Evolutionary conservation across 1,140 invertebrate species (phyloP), one percentile per base, ranked within the genome.

Genomic region (Tetraneura akinire): DNA sequence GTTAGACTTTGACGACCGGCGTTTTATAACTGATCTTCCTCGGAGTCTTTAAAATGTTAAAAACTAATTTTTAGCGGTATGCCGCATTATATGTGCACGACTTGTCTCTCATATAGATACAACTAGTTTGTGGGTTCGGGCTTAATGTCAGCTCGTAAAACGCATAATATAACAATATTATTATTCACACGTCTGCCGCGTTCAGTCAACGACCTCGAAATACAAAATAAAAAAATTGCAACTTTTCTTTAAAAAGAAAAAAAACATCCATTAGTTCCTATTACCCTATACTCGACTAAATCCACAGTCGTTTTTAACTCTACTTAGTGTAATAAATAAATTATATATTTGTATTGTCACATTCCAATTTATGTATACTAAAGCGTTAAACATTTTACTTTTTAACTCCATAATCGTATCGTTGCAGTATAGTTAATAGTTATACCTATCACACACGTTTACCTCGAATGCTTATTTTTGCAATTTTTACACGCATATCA

Each of bases 1-100:
- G 32, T 37, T 37, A 37, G 32, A 37, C 32, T 37, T 37, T 37
- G 18, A 26, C 14, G 29, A 37, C 60, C 60, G 18, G 18, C 60
- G 16, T 64, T 64, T n/a, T 16, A n/a, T n/a, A 64, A 64, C 60
- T 18, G 60, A 64, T 64, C 60, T 64, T 64, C 60, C 60, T 64
- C 60, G 60, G 6, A 32, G 26, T 64, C 29, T 64, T 37, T 3
- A 37, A 37, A 37, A 37, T 4, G 16, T 64, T 64, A 64, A 64
- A n/a, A 64, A 64, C 60, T 64, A 32, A 32, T 37, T 37, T 64
- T 64, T 64, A 64, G 60, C 32, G 18, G 18, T 64, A 16, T 64
- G 60, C 60, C 60, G 32, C 32, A n/a, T n/a, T n/a, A n/a, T 64
- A 64, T 26, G 18, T 32, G 26, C 60, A 64, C 26, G 60, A 64